A percentile compares a stretch with the other conserved stretches of the same genome.
Conservation (phyloP, 2,888 invertebrate genomes). For the Athalia rosae region DNA sequence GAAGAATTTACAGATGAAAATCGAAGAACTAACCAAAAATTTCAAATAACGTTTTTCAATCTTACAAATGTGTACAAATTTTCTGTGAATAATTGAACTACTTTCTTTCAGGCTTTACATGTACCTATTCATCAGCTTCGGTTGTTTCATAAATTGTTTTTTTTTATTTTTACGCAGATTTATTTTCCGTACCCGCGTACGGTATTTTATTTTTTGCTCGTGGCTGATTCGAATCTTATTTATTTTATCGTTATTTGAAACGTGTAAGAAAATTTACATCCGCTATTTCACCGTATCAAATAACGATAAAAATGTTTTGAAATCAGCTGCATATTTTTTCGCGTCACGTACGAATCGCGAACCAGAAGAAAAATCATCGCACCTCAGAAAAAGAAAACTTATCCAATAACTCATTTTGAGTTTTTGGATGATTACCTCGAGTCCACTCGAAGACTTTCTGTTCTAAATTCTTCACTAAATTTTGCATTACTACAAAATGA, state of each 20-base stretch:
- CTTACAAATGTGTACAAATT: not conserved
- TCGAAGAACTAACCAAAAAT: not conserved
- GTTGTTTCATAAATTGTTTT: constrained; percentile 24
- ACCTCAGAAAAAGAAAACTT: not conserved
- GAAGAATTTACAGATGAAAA: constrained; percentile 37
- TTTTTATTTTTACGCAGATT: constrained; percentile 12
- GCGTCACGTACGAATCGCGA: not conserved
- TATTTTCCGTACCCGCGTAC: constrained; percentile 14
- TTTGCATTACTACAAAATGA: not conserved
- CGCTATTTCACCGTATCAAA: not conserved
- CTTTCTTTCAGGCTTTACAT: constrained; percentile 13
- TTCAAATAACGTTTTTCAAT: not conserved
- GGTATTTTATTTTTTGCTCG: not conserved
- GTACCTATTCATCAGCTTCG: constrained; percentile 12
- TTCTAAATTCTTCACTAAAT: not conserved
- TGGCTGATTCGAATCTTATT: not conserved
- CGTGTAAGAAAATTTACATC: too few relatives aligned
- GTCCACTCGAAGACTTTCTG: not conserved
- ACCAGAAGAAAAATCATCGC: not conserved
- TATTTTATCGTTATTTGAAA: too few relatives aligned
- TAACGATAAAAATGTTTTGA: not conserved
- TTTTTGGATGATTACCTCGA: constrained; percentile 21
- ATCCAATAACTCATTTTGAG: constrained; percentile 43
- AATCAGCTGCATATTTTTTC: not conserved
- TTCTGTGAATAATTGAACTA: not conserved